Evolutionary conservation across 2,797 vertebrate species (phyloP).

Genomic region (Novumbra hubbsi): DNA sequence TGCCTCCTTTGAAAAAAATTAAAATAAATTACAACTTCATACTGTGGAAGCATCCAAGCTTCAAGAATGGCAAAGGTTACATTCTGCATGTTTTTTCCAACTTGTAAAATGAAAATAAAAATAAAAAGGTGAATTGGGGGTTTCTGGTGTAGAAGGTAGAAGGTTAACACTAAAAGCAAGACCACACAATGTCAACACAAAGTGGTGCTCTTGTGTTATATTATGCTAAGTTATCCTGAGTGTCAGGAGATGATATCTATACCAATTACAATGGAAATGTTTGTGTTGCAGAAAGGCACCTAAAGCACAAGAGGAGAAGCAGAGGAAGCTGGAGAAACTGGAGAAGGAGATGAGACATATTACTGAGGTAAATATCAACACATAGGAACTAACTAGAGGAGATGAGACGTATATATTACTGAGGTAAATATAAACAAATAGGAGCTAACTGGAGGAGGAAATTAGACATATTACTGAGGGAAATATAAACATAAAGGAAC

Average conservation of each 20-base stretch:
- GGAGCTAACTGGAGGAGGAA: constrained; percentile 38
- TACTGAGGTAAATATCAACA: constrained; percentile 55
- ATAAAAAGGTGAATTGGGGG: not conserved
- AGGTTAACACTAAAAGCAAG: too few species aligned
- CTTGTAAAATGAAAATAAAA: too few species aligned
- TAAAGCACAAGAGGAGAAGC: constrained; percentile 46
- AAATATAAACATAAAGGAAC: constrained; percentile 22
- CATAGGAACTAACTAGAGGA: constrained; percentile 25
- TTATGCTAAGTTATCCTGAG: not conserved
- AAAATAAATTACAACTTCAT: too few species aligned
- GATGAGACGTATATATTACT: constrained; percentile 31
- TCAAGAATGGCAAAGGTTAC: too few species aligned
- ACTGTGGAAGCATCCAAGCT: too few species aligned
- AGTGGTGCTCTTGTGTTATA: too few species aligned
- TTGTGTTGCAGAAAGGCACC: constrained; percentile 60
- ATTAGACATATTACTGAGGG: constrained; percentile 54
- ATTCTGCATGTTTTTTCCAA: not conserved
- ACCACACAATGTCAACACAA: too few species aligned
- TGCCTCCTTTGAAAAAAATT: too few species aligned
- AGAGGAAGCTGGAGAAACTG: constrained; percentile 40
- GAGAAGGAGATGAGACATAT: constrained; percentile 43
- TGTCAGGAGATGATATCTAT: constrained; percentile 14
- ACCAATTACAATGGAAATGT: constrained; percentile 9
- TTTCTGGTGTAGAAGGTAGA: too few species aligned
- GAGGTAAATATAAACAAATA: constrained; percentile 52